Percentiles rank a stretch among this genome's conserved stretches.
phyloP scores from a whole-genome alignment of 1,140 invertebrate genomes.

The Vanessa atalanta region DNA sequence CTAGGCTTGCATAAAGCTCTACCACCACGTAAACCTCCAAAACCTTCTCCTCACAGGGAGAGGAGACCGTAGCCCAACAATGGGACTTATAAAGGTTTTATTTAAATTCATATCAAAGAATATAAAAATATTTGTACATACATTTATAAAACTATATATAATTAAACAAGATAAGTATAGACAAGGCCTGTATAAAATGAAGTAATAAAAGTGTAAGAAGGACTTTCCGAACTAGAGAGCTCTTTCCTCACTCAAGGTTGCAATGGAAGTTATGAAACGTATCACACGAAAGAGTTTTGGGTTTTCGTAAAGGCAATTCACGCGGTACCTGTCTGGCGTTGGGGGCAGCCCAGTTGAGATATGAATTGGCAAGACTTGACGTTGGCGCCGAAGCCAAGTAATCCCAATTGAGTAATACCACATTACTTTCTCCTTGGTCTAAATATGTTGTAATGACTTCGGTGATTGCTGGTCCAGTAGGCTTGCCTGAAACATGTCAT shows the following conservation, averaged over 20 bases:
- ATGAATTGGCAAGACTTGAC: slow-evolving; percentile 52
- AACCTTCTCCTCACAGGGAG: too few species aligned
- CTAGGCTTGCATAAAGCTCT: too few species aligned
- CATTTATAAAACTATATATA: too few species aligned
- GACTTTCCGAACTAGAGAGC: too few species aligned
- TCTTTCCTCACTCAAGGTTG: too few species aligned
- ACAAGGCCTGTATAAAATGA: too few species aligned
- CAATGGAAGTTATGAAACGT: background rate
- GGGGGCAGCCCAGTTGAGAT: slow-evolving; percentile 67
- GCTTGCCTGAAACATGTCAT: slow-evolving; percentile 48
- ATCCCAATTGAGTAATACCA: slow-evolving; percentile 69
- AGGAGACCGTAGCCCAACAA: too few species aligned
- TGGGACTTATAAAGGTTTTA: too few species aligned
- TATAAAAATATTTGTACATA: too few species aligned
- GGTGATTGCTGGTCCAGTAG: slow-evolving; percentile 58
- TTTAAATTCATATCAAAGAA: too few species aligned
- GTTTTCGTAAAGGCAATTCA: background rate
- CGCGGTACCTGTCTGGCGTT: slow-evolving; percentile 61
- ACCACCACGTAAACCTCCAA: too few species aligned
- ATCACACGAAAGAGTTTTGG: background rate
- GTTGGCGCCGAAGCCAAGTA: slow-evolving; percentile 53
- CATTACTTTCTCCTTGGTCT: slow-evolving; percentile 58
- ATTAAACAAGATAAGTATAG: too few species aligned
- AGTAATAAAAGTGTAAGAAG: background rate
- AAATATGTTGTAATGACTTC: slow-evolving; percentile 58